Conservation (phyloP, 2,113 vertebrate species). For the Nothobranchius furzeri region DNA sequence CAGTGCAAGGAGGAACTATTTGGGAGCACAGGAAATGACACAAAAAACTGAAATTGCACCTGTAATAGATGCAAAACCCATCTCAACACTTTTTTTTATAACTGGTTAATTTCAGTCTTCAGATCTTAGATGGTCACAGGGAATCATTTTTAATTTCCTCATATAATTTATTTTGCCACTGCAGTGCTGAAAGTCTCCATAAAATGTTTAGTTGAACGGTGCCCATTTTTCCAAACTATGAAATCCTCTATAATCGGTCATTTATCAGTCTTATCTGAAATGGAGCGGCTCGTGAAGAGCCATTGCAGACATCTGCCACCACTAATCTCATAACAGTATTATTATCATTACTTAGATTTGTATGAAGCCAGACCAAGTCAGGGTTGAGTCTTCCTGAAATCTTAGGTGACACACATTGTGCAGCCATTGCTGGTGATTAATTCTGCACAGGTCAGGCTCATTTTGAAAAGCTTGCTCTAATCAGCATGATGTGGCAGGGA, state of each 20-base stretch:
- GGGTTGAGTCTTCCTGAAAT: background rate
- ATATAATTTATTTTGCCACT: no score
- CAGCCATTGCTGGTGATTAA: background rate
- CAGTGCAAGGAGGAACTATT: no score
- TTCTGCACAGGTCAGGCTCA: background rate
- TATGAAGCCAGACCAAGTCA: background rate
- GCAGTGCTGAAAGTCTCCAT: no score
- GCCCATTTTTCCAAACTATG: no score
- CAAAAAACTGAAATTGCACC: no score
- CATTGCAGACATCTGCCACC: background rate
- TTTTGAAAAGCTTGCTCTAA: background rate
- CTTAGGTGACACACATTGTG: background rate
- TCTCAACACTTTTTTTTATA: no score
- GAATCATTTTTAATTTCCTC: no score
- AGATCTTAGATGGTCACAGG: no score
- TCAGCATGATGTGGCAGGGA: slow-evolving; percentile 4
- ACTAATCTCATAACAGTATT: background rate
- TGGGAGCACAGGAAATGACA: no score
- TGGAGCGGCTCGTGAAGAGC: background rate
- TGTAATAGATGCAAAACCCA: no score
- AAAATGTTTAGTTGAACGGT: no score
- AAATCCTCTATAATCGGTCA: background rate
- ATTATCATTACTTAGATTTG: slow-evolving; percentile 2
- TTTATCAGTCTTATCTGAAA: background rate
- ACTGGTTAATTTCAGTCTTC: no score